Conservation (phyloP, 1,140 invertebrate genomes). For the Aethina tumida region DNA sequence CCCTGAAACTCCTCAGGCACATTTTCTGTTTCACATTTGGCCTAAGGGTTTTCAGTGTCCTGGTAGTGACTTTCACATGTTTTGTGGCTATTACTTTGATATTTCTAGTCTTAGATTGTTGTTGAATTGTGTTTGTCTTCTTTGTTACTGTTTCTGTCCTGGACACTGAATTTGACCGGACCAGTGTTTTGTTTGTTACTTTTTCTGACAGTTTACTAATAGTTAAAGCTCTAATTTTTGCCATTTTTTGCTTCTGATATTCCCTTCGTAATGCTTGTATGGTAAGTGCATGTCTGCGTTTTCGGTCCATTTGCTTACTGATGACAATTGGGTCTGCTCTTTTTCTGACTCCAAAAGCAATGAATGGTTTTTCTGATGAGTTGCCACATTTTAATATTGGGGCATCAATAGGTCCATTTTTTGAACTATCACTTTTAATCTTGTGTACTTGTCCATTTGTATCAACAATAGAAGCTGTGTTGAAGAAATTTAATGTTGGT, state of each 20-base stretch:
- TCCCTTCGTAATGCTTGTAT: constrained; percentile 53
- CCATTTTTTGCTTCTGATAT: constrained; percentile 53
- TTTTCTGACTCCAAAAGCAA: constrained; percentile 45
- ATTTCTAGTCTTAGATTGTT: too few species aligned
- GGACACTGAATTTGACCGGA: constrained; percentile 27
- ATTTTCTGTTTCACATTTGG: constrained; percentile 30
- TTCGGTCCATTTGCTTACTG: constrained; percentile 36
- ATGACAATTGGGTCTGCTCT: constrained; percentile 39
- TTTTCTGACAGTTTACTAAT: constrained; percentile 36
- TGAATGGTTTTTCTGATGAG: constrained; percentile 33
- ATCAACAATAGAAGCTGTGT: constrained; percentile 36
- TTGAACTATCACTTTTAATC: constrained; percentile 25
- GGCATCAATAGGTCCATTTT: constrained; percentile 29
- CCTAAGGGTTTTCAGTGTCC: constrained; percentile 25
- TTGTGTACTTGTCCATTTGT: constrained; percentile 26
- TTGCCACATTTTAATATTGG: constrained; percentile 23
- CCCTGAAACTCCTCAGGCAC: constrained; percentile 33
- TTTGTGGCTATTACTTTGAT: constrained; percentile 31
- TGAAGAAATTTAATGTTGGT: constrained; percentile 65
- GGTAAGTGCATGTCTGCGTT: constrained; percentile 37
- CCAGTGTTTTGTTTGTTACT: constrained; percentile 31
- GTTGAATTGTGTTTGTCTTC: constrained; percentile 23
- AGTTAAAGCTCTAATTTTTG: constrained; percentile 39
- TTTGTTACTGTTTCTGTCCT: constrained; percentile 29
- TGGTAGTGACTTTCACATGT: constrained; percentile 30